Percentiles rank a stretch among this genome's conserved stretches.
phyloP scores from a whole-genome alignment of 2,888 invertebrate species.

The Euproctis similis region DNA sequence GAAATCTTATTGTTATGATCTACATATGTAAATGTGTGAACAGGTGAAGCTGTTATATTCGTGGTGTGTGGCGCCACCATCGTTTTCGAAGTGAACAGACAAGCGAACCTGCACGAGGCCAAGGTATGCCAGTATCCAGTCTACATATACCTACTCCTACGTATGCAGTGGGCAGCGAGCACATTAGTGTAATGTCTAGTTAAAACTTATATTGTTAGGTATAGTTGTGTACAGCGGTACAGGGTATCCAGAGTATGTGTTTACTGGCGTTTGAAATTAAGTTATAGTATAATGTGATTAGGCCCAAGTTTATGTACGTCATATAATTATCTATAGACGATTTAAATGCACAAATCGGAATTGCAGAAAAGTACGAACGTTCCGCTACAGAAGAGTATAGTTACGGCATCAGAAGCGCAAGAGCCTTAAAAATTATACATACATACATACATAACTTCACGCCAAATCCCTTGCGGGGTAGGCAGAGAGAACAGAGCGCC shows the following conservation, averaged over 20 bases:
- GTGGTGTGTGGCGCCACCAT: constrained; percentile 29
- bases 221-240: no score
- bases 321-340: not conserved
- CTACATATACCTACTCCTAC: no score
- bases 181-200: not conserved
- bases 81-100: constrained; percentile 36
- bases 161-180: not conserved
- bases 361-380: constrained; percentile 1
- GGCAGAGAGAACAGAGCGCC: no score
- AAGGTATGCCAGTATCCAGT: constrained; percentile 11
- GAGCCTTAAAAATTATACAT: not conserved
- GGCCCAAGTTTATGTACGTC: not conserved
- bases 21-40: no score
- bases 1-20: no score
- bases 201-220: no score
- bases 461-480: no score
- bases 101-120: constrained; percentile 28
- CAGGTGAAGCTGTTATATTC: constrained; percentile 38
- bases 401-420: not conserved
- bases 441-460: no score
- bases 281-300: not conserved
- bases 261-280: not conserved
- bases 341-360: not conserved
- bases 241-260: no score
- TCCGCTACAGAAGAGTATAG: constrained; percentile 1